A percentile compares a stretch with the other conserved stretches of the same genome.
These are phyloP conservation scores for Drosophila pseudoananassae DNA, from an alignment of 1,140 invertebrate genomes.

Conservation along the genomic window DNA sequence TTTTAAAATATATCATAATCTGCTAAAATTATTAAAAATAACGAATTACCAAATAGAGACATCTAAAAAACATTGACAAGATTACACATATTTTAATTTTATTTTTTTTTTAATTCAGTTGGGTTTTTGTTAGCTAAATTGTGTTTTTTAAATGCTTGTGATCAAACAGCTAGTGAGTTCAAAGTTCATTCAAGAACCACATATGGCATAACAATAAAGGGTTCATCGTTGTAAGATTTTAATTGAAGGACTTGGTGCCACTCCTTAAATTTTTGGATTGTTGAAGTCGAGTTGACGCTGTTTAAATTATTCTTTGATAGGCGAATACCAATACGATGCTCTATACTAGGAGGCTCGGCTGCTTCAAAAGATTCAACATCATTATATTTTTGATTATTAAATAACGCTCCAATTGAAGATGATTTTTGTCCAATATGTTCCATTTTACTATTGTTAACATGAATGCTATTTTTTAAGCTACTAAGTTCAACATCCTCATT, in stretches of 20 bases:
- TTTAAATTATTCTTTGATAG: slow-evolving; percentile 3
- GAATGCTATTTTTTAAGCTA: not conserved
- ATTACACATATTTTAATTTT: not conserved
- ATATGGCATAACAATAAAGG: slow-evolving; percentile 94
- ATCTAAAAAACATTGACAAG: not conserved
- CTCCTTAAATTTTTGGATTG: slow-evolving; percentile 87
- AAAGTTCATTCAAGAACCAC: slow-evolving; percentile 91
- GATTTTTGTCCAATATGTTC: slow-evolving; percentile 24
- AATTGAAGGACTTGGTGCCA: slow-evolving; percentile 91
- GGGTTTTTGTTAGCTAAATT: not conserved
- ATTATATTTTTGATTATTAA: slow-evolving; percentile 17
- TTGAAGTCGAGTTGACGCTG: not conserved
- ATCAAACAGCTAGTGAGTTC: slow-evolving; percentile 10
- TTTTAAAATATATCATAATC: too few species aligned
- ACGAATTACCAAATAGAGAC: not conserved
- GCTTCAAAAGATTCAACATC: not conserved
- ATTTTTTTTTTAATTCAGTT: not conserved
- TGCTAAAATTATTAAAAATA: not conserved
- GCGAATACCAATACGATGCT: slow-evolving; percentile 64
- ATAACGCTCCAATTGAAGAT: slow-evolving; percentile 36
- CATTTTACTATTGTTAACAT: slow-evolving; percentile 49
- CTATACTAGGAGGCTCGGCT: slow-evolving; percentile 7
- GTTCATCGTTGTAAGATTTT: slow-evolving; percentile 89
- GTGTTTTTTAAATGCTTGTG: slow-evolving; percentile 20
- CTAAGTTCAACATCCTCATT: not conserved